These are phyloP conservation scores for Eilema sororculum DNA, from an alignment of 2,888 invertebrate species.

Conservation along the genomic window DNA sequence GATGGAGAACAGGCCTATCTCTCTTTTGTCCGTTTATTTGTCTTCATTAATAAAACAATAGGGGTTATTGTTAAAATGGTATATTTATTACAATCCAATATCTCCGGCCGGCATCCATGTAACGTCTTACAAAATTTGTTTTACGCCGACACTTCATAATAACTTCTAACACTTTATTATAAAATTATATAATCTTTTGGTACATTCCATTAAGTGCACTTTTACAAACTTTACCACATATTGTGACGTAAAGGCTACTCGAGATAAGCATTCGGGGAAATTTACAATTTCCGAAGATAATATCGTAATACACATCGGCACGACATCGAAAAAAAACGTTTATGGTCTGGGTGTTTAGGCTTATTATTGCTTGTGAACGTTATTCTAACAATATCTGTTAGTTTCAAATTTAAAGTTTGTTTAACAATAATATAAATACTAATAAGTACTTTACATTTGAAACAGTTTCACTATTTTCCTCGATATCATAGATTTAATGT, in stretches of 20 bases:
- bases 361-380: not conserved
- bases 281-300: slow-evolving; percentile 73
- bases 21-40: not conserved
- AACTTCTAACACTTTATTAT: slow-evolving; percentile 83
- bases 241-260: slow-evolving; percentile 74
- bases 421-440: slow-evolving; percentile 22
- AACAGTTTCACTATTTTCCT: slow-evolving; percentile 37
- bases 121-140: slow-evolving; percentile 82
- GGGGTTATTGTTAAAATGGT: slow-evolving; percentile 83
- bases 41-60: slow-evolving; percentile 63
- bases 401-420: slow-evolving; percentile 5
- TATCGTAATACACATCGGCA: slow-evolving; percentile 52
- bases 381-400: not conserved
- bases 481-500: not conserved
- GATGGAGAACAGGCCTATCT: not conserved
- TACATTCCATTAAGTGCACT: slow-evolving; percentile 86
- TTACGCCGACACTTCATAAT: slow-evolving; percentile 73
- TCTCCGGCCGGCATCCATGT: slow-evolving; percentile 75
- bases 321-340: slow-evolving; percentile 32
- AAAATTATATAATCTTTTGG: slow-evolving; percentile 87
- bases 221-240: slow-evolving; percentile 76
- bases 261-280: slow-evolving; percentile 70
- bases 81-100: slow-evolving; percentile 87
- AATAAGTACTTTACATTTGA: slow-evolving; percentile 17
- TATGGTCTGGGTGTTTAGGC: slow-evolving; percentile 30